phyloP scores from a whole-genome alignment of 2,888 invertebrate genomes.

The Apamea epomidion region DNA sequence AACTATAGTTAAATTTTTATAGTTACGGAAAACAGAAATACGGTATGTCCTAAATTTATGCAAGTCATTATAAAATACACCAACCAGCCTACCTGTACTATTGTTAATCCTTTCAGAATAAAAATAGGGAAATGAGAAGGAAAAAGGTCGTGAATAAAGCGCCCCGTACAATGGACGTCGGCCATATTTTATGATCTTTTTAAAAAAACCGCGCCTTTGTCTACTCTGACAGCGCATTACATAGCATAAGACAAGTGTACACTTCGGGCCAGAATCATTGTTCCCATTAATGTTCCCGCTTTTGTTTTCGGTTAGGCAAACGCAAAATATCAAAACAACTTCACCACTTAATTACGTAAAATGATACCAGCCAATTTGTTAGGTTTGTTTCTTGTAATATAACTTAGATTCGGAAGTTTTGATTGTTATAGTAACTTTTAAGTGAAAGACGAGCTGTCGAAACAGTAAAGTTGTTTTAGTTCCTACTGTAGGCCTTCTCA shows the following conservation, averaged over 20 bases:
- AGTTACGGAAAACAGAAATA: constrained; percentile 53
- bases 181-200: constrained; percentile 86
- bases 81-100: constrained; percentile 80
- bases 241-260: constrained; percentile 87
- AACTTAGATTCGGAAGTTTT: constrained; percentile 57
- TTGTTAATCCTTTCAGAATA: constrained; percentile 88
- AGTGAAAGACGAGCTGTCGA: constrained; percentile 58
- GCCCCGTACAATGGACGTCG: constrained; percentile 80
- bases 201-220: constrained; percentile 81
- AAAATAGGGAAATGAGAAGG: constrained; percentile 87
- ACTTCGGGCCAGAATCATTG: constrained; percentile 80
- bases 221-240: constrained; percentile 85
- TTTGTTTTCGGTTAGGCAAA: constrained; percentile 72
- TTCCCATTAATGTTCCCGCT: constrained; percentile 74
- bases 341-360: constrained; percentile 59
- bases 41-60: constrained; percentile 71
- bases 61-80: constrained; percentile 77
- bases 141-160: constrained; percentile 84
- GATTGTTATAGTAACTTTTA: constrained; percentile 59
- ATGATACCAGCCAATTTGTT: constrained; percentile 54
- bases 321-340: constrained; percentile 64
- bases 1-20: background rate
- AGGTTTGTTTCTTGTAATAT: constrained; percentile 41
- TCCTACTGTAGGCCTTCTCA: constrained; percentile 27
- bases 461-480: constrained; percentile 51